Evolutionary conservation across 2,797 vertebrate genomes (phyloP).

Genomic region (Intellagama lesueurii): DNA sequence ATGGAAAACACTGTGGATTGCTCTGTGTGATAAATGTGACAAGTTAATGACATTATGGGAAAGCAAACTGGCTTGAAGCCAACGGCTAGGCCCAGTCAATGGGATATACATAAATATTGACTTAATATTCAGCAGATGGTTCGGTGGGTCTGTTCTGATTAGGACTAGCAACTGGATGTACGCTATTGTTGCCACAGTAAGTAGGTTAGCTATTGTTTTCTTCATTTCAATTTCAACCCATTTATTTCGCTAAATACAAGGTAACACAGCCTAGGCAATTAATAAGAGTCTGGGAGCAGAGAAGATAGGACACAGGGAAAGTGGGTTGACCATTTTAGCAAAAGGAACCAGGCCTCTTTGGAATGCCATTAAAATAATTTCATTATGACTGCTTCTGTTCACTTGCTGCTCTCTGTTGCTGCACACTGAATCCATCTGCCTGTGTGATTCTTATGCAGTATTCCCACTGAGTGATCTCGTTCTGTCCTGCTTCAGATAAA

Average conservation of each 20-base stretch:
- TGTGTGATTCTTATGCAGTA: neutral
- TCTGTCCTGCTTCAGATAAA: neutral
- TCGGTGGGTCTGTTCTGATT: too few species aligned
- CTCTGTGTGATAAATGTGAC: neutral
- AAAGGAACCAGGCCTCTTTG: neutral
- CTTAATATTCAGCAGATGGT: too few species aligned
- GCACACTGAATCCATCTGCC: neutral
- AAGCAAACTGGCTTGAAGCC: constrained; percentile 2
- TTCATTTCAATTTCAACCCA: neutral
- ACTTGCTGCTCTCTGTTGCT: neutral
- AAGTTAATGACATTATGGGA: neutral
- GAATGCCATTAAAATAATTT: neutral
- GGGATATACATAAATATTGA: too few species aligned
- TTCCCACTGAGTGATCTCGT: neutral
- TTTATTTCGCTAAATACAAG: neutral
- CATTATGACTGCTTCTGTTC: neutral
- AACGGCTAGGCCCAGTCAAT: too few species aligned
- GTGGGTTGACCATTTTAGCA: neutral
- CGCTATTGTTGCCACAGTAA: neutral
- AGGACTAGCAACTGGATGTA: too few species aligned
- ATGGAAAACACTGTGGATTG: neutral
- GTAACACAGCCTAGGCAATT: neutral
- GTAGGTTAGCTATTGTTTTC: neutral
- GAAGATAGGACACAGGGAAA: neutral
- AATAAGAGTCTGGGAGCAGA: neutral